These are phyloP conservation scores for Dicyrtoma fusca DNA, from an alignment of 2,888 invertebrate species.

Conservation along the genomic window DNA sequence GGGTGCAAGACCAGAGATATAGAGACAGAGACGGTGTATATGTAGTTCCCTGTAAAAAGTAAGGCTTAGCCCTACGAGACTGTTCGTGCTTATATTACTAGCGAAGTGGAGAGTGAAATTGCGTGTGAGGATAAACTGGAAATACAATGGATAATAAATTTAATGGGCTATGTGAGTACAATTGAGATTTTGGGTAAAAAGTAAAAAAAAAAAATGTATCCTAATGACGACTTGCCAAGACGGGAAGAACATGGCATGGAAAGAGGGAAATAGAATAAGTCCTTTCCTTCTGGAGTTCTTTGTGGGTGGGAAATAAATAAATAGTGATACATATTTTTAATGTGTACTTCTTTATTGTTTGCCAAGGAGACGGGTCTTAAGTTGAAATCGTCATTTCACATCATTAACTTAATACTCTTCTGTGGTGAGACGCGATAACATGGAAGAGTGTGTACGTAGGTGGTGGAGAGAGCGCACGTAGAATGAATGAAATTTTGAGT, in stretches of 20 bases:
- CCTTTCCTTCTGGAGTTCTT: background rate
- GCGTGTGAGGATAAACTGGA: background rate
- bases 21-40: too few species aligned
- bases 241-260: background rate
- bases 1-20: too few species aligned
- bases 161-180: slow-evolving; percentile 8
- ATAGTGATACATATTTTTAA: too few species aligned
- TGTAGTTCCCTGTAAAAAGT: too few species aligned
- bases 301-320: background rate
- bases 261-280: background rate
- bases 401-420: slow-evolving; percentile 23
- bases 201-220: background rate
- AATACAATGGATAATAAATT: slow-evolving; percentile 3
- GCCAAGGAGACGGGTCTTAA: background rate
- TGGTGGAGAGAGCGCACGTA: background rate
- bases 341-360: too few species aligned
- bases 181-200: background rate
- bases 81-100: too few species aligned
- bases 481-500: too few species aligned
- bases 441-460: background rate
- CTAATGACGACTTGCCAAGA: background rate
- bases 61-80: too few species aligned
- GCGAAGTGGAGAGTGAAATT: too few species aligned
- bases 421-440: background rate
- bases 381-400: background rate